A percentile compares a stretch with the other conserved stretches of the same genome.
phyloP scores from a whole-genome alignment of 2,888 invertebrate species.

The Odontocerum albicorne region DNA sequence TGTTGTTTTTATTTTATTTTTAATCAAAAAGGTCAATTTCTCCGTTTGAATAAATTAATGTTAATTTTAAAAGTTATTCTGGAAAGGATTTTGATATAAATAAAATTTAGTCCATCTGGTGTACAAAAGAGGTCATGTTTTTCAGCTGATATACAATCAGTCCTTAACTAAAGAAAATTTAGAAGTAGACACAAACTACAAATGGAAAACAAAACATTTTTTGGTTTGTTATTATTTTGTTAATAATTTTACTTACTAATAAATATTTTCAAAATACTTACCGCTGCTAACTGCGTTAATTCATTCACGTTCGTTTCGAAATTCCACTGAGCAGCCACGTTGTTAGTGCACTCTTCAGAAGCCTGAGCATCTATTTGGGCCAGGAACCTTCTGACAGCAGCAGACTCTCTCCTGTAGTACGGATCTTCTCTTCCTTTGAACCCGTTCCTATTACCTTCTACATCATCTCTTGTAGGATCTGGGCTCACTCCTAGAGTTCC shows the following conservation, averaged over 20 bases:
- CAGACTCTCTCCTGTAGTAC: slow-evolving; percentile 13
- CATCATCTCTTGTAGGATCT: slow-evolving; percentile 3
- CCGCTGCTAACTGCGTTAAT: slow-evolving; percentile 79
- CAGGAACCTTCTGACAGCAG: slow-evolving; percentile 60
- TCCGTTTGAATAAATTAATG: too few species aligned
- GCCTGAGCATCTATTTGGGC: slow-evolving; percentile 74
- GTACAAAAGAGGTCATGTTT: too few species aligned
- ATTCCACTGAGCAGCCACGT: slow-evolving; percentile 88
- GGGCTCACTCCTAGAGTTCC: slow-evolving; percentile 42
- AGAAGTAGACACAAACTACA: too few species aligned
- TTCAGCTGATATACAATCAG: too few species aligned
- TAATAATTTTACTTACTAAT: slow-evolving; percentile 9
- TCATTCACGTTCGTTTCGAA: slow-evolving; percentile 88
- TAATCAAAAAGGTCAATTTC: too few species aligned
- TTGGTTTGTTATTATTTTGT: too few species aligned
- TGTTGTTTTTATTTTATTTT: too few species aligned
- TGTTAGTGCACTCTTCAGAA: slow-evolving; percentile 79
- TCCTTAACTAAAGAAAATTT: too few species aligned
- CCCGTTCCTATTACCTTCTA: slow-evolving; percentile 15
- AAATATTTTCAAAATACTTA: slow-evolving; percentile 64
- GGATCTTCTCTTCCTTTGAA: slow-evolving; percentile 42
- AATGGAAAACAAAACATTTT: too few species aligned
- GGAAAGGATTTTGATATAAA: too few species aligned
- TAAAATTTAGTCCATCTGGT: too few species aligned
- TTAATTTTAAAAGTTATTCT: too few species aligned